These are phyloP conservation scores for Tenthredo notha DNA, from an alignment of 2,888 invertebrate genomes.

Conservation along the genomic window DNA sequence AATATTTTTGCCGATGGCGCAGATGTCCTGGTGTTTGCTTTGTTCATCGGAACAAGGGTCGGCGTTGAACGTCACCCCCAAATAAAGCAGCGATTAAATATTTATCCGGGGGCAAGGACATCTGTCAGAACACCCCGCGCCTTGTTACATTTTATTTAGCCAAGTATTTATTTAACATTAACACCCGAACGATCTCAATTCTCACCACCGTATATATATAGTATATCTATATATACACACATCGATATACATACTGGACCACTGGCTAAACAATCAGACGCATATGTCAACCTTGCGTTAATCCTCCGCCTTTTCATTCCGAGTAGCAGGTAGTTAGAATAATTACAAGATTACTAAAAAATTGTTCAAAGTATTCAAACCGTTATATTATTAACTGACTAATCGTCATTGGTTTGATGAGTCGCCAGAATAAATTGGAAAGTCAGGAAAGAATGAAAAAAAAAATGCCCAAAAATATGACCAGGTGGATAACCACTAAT, in stretches of 20 bases:
- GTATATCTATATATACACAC: not conserved
- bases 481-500: not conserved
- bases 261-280: constrained; percentile 71
- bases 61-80: constrained; percentile 51
- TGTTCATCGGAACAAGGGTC: constrained; percentile 51
- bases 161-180: constrained; percentile 76
- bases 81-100: constrained; percentile 74
- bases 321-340: constrained; percentile 18
- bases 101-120: constrained; percentile 73
- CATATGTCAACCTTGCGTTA: constrained; percentile 75
- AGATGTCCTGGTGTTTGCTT: constrained; percentile 52
- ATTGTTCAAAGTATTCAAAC: not conserved
- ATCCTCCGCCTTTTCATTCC: not conserved
- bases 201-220: not conserved
- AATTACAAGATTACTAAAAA: not conserved
- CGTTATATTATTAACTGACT: not conserved
- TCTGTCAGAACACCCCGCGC: constrained; percentile 56
- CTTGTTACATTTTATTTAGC: constrained; percentile 76
- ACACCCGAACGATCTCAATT: constrained; percentile 63
- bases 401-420: not conserved
- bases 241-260: constrained; percentile 10
- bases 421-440: not conserved
- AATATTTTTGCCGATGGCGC: constrained; percentile 26
- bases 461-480: not conserved
- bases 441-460: not conserved